These are phyloP conservation scores for Heliconius eleuchia DNA, from an alignment of 1,140 invertebrate species.

Conservation along the genomic window DNA sequence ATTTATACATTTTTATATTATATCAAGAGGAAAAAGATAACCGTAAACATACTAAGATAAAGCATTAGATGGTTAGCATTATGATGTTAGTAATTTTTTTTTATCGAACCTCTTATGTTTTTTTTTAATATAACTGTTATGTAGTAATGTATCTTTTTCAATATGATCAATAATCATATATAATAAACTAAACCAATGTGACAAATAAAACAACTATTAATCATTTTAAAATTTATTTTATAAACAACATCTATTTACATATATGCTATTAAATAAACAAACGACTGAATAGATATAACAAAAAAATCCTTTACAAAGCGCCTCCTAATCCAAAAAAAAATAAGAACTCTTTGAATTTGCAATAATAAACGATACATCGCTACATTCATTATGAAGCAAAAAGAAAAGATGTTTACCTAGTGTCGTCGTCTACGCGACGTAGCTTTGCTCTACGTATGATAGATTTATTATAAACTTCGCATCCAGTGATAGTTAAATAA, in stretches of 20 bases:
- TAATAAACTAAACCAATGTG: neutral
- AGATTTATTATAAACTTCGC: neutral
- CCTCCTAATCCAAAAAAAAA: neutral
- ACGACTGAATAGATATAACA: neutral
- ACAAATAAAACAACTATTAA: neutral
- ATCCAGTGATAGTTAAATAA: neutral
- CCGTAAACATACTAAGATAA: neutral
- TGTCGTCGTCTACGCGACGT: constrained; percentile 1
- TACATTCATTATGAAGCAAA: neutral
- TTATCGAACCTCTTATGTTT: neutral
- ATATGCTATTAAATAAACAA: neutral
- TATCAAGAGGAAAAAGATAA: neutral
- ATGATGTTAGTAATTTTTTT: neutral
- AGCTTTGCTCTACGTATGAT: neutral
- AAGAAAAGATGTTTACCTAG: neutral
- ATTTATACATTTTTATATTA: neutral
- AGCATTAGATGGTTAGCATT: neutral
- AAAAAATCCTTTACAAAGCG: neutral
- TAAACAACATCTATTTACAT: constrained; percentile 6
- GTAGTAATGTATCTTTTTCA: neutral
- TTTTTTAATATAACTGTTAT: neutral
- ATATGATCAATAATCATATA: neutral
- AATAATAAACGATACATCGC: neutral
- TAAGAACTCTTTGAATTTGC: neutral
- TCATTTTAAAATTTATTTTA: neutral